Evolutionary conservation across 2,113 vertebrate species (phyloP).

Genomic region (Capricornis sumatraensis): DNA sequence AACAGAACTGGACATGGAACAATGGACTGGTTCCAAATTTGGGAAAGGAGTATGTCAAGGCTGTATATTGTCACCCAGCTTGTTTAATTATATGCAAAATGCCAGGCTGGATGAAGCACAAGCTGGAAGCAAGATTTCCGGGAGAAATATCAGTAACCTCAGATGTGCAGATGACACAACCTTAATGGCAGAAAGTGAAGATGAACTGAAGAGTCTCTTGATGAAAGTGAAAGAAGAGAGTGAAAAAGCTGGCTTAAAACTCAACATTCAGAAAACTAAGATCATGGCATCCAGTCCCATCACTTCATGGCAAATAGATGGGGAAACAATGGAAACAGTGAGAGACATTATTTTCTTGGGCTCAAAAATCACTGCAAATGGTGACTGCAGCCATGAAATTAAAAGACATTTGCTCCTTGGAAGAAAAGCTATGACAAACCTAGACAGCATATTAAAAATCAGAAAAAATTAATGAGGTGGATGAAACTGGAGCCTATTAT

Average conservation of each 20-base stretch:
- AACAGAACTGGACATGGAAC: neutral
- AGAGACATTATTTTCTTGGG: neutral
- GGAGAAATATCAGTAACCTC: neutral
- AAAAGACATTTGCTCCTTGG: neutral
- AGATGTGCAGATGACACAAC: neutral
- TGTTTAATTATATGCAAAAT: neutral
- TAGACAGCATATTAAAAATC: neutral
- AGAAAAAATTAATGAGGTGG: neutral
- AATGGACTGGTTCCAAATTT: neutral
- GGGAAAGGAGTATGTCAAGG: neutral
- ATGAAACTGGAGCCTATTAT: too few species aligned
- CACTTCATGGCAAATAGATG: neutral
- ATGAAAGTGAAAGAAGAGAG: neutral
- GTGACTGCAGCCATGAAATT: neutral
- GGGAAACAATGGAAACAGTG: neutral
- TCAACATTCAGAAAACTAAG: neutral
- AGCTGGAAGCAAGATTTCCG: neutral
- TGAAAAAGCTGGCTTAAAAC: neutral
- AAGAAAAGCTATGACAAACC: neutral
- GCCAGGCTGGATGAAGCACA: neutral
- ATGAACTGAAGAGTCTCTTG: neutral
- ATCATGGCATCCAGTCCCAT: neutral
- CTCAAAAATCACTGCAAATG: neutral
- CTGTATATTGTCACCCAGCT: neutral
- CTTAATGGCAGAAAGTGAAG: neutral